Evolutionary conservation across 2,888 invertebrate genomes (phyloP), one percentile per base, ranked within the genome.

Genomic region (Drosophila austrosaltans): DNA sequence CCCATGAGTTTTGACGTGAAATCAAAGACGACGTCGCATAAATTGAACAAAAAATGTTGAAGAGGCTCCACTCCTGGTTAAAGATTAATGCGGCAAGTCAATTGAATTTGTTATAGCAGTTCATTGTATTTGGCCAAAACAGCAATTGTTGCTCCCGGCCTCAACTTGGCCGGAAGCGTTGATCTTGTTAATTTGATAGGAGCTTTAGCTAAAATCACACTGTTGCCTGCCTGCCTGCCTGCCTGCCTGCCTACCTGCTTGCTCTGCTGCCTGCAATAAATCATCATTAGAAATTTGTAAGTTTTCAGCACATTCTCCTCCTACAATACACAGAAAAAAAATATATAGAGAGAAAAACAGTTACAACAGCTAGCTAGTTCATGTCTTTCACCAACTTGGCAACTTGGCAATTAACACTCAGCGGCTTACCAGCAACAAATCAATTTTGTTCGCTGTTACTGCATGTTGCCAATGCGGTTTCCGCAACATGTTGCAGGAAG

Each of bases 1-100:
- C 89, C 89, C 89, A 85, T 81, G 87, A 89, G 83, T 87, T 90
- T 84, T 89, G 90, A 91, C 91, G 89, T 89, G 82, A 90, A 91
- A 89, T 89, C 90, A 89, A 89, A 84, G 79, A 71, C 77, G 80
- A 74, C 73, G 78, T 70, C 80, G 73, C 82, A 89, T 89, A 89
- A 89, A 83, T 88, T 86, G 85, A 77, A 54, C 61, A 59, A 61
- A 68, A 42, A 62, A 59, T 58, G 7, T 36, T 30, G 42, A 16
- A 16, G 30, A 20, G 30, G 32, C 36, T 16, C 42, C 28, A 16
- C 28, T n/a, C 28, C 39, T 39, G n/a, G 48, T 8, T 36, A 36
- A 72, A 88, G 90, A 85, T 89, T 86, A 87, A 88, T 85, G 85
- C 89, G 72, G 20, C 72, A 75, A 87, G 75, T 85, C 88, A 87